A percentile compares a stretch with the other conserved stretches of the same genome.
These are phyloP conservation scores for Colostygia pectinataria DNA, from an alignment of 2,888 invertebrate genomes.

Conservation along the genomic window DNA sequence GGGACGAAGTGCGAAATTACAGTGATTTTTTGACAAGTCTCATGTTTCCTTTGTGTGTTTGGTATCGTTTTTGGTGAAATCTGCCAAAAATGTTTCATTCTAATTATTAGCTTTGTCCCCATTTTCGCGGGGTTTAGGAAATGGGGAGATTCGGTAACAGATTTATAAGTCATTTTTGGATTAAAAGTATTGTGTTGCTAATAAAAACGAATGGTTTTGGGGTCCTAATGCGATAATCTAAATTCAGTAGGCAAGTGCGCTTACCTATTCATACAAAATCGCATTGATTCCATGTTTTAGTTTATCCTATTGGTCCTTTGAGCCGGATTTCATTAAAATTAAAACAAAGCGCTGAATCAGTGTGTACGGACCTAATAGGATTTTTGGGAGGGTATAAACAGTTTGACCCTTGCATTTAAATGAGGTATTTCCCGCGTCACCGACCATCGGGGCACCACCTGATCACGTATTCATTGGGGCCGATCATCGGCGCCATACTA, in stretches of 20 bases:
- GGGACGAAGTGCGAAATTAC: slow-evolving; percentile 70
- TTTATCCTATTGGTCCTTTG: slow-evolving; percentile 10
- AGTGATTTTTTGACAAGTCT: slow-evolving; percentile 77
- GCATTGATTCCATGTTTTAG: slow-evolving; percentile 1
- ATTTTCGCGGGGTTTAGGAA: slow-evolving; percentile 48
- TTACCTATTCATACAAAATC: neutral
- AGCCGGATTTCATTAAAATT: slow-evolving; percentile 32
- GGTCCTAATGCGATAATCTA: slow-evolving; percentile 15
- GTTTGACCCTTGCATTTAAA: slow-evolving; percentile 72
- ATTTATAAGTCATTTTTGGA: slow-evolving; percentile 58
- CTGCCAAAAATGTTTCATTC: slow-evolving; percentile 66
- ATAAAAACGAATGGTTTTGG: slow-evolving; percentile 38
- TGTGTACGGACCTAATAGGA: slow-evolving; percentile 32
- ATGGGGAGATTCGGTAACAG: slow-evolving; percentile 54
- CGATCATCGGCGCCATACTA: slow-evolving; percentile 44
- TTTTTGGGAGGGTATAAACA: slow-evolving; percentile 62
- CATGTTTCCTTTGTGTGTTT: slow-evolving; percentile 65
- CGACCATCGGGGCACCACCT: slow-evolving; percentile 48
- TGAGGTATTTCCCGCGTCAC: slow-evolving; percentile 63
- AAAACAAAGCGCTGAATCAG: slow-evolving; percentile 37
- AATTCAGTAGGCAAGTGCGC: neutral
- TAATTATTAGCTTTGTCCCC: slow-evolving; percentile 75
- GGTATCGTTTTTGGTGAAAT: slow-evolving; percentile 69
- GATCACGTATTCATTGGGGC: slow-evolving; percentile 73
- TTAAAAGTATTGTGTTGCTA: slow-evolving; percentile 48